Base-by-base conservation (phyloP, 2,113 vertebrate genomes). In the Morone chrysops region DNA sequence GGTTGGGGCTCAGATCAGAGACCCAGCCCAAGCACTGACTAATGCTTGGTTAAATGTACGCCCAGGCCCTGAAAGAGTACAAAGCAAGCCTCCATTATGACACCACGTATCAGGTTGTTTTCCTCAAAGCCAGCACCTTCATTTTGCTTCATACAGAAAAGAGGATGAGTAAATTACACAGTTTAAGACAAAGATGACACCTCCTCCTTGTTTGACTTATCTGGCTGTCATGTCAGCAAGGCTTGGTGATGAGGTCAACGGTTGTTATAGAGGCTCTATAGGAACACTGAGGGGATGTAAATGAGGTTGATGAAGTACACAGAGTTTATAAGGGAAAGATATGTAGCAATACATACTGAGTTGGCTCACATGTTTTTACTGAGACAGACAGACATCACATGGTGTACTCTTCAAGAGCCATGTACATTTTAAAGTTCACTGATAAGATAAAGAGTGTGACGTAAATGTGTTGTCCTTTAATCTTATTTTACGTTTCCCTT, bases 31-130 rank as follows among this genome's bases (percentile, higher is more conserved):
- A 82, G 77, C 79, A 40, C 74, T 75, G 81, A 81, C 63, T 84
- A 81, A 86, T 80, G 69, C 79, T 31, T 72, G 71, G 66, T 84
- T 85, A 84, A 88, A 86, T 75, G 48, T 43, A 63, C 69, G 43
- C 51, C 41, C n/a, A 18, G 14, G n/a, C 62, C 17, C 48, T 50
- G 9, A 66, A 50, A 61, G 54, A 80, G 40, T 74, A 84, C 78
- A 92, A 91, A 86, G 67, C n/a, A 78, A 61, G 76, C 85, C 56
- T 84, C 78, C 66, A 87, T 93, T 90, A 86, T 43, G 48, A 72
- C 57, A 59, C 70, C 70, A 63, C 20, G 16, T 83, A 65, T 72
- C 51, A 31, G n/a, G 41, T 74, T 81, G 73, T 87, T 91, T 87
- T 86, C 60, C 77, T 60, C 75, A 67, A 48, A 41, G 13, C 47